Evolutionary conservation across 2,113 vertebrate species (phyloP).

Genomic region (Holacanthus passer): DNA sequence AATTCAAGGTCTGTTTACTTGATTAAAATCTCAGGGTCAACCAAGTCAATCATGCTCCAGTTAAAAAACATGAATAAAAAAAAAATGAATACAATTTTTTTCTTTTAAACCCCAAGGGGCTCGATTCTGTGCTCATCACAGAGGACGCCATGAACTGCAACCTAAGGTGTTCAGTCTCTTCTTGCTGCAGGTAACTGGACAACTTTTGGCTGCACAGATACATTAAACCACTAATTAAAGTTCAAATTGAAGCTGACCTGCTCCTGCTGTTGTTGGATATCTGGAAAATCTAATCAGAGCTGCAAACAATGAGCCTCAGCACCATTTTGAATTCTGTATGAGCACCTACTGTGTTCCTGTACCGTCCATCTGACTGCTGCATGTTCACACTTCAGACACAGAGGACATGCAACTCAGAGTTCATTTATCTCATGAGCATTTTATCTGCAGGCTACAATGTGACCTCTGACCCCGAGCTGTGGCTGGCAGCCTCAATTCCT

Average conservation of each 20-base stretch:
- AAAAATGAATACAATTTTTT: too few species aligned
- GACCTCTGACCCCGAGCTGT: constrained; percentile 48
- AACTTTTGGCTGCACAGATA: too few species aligned
- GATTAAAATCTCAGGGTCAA: too few species aligned
- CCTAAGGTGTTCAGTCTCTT: background rate
- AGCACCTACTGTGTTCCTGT: background rate
- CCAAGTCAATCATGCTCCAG: too few species aligned
- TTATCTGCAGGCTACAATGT: constrained; percentile 39
- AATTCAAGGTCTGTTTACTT: too few species aligned
- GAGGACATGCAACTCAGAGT: constrained; percentile 10
- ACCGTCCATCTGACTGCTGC: background rate
- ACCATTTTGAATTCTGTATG: background rate
- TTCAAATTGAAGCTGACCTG: background rate
- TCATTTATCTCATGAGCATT: constrained; percentile 47
- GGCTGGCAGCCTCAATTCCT: constrained; percentile 26
- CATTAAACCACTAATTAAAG: too few species aligned
- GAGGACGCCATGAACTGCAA: background rate
- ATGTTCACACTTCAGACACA: background rate
- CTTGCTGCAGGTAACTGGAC: background rate
- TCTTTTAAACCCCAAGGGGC: too few species aligned
- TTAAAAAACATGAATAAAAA: too few species aligned
- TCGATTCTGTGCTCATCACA: background rate
- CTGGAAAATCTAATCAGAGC: background rate
- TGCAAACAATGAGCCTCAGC: background rate
- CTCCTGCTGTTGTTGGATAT: background rate